Conservation (phyloP, 2,888 invertebrate genomes). For the Lepas anatifera region DNA sequence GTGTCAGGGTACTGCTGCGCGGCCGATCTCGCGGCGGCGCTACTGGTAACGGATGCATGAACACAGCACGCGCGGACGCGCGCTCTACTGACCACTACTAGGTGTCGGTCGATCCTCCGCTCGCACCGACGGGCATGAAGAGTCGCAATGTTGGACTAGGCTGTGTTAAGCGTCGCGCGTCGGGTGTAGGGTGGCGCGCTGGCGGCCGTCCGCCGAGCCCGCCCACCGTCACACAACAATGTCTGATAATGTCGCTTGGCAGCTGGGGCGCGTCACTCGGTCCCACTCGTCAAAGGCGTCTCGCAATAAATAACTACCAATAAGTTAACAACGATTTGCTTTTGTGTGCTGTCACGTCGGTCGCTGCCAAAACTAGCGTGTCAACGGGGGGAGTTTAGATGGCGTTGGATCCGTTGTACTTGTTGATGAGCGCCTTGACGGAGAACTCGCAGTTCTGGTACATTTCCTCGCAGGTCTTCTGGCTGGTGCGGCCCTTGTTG, state of each 20-base stretch:
- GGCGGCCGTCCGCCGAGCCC: not conserved
- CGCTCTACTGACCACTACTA: not conserved
- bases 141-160: not conserved
- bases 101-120: too few species aligned
- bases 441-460: constrained; percentile 23
- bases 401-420: constrained; percentile 17
- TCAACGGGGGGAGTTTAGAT: not conserved
- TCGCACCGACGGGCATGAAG: not conserved
- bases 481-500: constrained; percentile 22
- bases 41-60: constrained; percentile 3
- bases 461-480: constrained; percentile 25
- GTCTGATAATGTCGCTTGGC: not conserved
- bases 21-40: not conserved
- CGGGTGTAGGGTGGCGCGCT: not conserved
- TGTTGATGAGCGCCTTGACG: constrained; percentile 24
- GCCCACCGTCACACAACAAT: not conserved
- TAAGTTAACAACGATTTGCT: constrained; percentile 6
- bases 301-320: constrained; percentile 10
- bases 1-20: not conserved
- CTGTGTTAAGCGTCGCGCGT: not conserved
- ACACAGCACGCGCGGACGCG: not conserved
- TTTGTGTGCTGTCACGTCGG: too few species aligned
- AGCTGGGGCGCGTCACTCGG: not conserved
- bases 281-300: not conserved
- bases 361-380: too few species aligned